Evolutionary conservation across 2,888 invertebrate genomes (phyloP), one percentile per base, ranked within the genome.

Genomic region (Nycteola revayana): DNA sequence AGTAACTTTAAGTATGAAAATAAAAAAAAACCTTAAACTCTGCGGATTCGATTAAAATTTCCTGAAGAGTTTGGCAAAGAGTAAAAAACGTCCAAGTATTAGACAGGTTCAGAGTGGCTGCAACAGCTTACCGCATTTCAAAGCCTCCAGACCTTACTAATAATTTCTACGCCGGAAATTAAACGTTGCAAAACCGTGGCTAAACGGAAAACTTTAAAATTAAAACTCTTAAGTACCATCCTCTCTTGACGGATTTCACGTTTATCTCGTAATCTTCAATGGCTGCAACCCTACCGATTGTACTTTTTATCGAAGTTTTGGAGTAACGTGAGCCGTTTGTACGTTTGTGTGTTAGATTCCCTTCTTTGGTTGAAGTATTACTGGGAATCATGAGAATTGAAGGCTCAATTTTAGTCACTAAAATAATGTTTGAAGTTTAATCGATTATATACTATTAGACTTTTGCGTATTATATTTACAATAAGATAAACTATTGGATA

Each of bases 101-200:
- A 40, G 38, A 42, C 25, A 35, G 27, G 29, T 43, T 20, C 11
- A 28, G 31, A 24, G 17, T 25, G 24, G 25, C 28, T 59, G 52
- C 46, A 49, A 25, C 34, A 32, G 42, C 55, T 57, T 45, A 57
- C 30, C 27, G 43, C 38, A 37, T 66, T 71, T 75, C 62, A 70
- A 79, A 74, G 58, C 60, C 65, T 56, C 18, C 62, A 79, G 73
- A 75, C 68, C 68, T 66, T 66, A 68, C 70, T 74, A 74, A 79
- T 82, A 75, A 80, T 79, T 78, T 72, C 72, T 64, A 56, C 49
- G 42, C 64, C 81, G 82, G 83, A 84, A 83, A 82, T 84, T 84
- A 83, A 83, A 83, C 79, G 73, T 68, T 75, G 75, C 74, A 67
- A 21, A 65, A 65, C 73, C 58, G 54, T 62, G 53, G 67, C 50